phyloP scores from a whole-genome alignment of 2,888 invertebrate genomes.

The Phanerotoma sp. region DNA sequence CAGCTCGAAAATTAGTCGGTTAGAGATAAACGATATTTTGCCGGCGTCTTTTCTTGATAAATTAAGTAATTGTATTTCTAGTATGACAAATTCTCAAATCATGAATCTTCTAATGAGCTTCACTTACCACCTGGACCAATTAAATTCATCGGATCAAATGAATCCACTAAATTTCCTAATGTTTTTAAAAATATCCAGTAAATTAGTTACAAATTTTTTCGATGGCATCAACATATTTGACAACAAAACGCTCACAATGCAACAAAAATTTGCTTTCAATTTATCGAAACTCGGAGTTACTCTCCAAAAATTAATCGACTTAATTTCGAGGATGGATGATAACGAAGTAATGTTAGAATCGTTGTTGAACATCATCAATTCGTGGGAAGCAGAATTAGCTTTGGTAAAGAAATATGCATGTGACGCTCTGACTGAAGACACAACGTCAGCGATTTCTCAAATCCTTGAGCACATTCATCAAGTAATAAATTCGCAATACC shows the following conservation, averaged over 20 bases:
- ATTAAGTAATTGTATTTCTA: slow-evolving; percentile 34
- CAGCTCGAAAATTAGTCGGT: slow-evolving; percentile 4
- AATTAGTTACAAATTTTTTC: slow-evolving; percentile 39
- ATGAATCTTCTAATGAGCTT: slow-evolving; percentile 43
- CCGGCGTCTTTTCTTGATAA: slow-evolving; percentile 36
- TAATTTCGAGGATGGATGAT: slow-evolving; percentile 34
- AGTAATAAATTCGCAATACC: background rate
- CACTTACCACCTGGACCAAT: slow-evolving; percentile 43
- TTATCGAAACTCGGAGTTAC: slow-evolving; percentile 41
- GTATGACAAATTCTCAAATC: slow-evolving; percentile 39
- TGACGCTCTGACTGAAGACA: slow-evolving; percentile 31
- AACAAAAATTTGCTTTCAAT: slow-evolving; percentile 41
- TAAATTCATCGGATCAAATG: slow-evolving; percentile 28
- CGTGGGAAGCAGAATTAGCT: slow-evolving; percentile 42
- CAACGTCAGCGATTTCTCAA: slow-evolving; percentile 37
- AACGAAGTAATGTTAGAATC: slow-evolving; percentile 30
- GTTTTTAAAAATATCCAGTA: slow-evolving; percentile 22
- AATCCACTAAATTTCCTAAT: too few relatives aligned
- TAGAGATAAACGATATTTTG: slow-evolving; percentile 29
- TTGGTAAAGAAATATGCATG: slow-evolving; percentile 42
- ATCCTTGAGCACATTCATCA: slow-evolving; percentile 35
- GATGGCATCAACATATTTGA: slow-evolving; percentile 45
- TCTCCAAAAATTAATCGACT: slow-evolving; percentile 35
- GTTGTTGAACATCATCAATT: slow-evolving; percentile 37
- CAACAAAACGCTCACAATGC: slow-evolving; percentile 34